Percentiles rank a stretch among this genome's conserved stretches.
These are phyloP conservation scores for Drosophila ambigua DNA, from an alignment of 1,140 invertebrate genomes.

Conservation along the genomic window DNA sequence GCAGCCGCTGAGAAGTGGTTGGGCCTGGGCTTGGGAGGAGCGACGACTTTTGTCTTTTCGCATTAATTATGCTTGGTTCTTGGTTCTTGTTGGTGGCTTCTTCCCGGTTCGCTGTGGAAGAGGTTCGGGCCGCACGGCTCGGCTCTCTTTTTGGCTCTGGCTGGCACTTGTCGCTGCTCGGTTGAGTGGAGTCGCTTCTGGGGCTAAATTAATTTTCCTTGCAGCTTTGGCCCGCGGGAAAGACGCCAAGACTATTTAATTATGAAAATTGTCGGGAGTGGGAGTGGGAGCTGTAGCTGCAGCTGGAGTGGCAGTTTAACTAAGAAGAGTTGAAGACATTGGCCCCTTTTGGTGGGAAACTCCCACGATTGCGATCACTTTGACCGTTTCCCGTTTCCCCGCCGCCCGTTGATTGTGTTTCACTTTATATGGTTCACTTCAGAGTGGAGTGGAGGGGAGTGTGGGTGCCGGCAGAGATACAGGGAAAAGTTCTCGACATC, in stretches of 20 bases:
- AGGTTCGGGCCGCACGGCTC: too few relatives aligned
- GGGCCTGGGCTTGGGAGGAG: too few relatives aligned
- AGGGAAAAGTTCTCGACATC: constrained; percentile 13
- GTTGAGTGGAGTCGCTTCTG: too few relatives aligned
- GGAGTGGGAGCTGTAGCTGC: too few relatives aligned
- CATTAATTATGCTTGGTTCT: constrained; percentile 66
- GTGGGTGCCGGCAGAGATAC: neutral
- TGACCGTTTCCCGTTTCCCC: constrained; percentile 27
- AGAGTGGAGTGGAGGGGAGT: constrained; percentile 2
- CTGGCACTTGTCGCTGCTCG: constrained; percentile 51
- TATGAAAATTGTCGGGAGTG: constrained; percentile 54
- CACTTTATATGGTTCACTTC: constrained; percentile 10
- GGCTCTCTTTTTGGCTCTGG: constrained; percentile 21
- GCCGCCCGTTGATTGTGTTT: constrained; percentile 20
- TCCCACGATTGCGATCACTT: constrained; percentile 66
- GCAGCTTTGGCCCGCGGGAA: constrained; percentile 39
- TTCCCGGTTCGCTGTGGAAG: too few relatives aligned
- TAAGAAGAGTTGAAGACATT: constrained; percentile 21
- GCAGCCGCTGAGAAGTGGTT: too few relatives aligned
- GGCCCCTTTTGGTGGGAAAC: constrained; percentile 61
- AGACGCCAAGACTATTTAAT: constrained; percentile 59
- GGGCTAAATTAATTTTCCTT: constrained; percentile 64
- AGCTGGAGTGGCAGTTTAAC: too few relatives aligned
- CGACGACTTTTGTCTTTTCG: constrained; percentile 38
- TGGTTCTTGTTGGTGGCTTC: too few relatives aligned